Evolutionary conservation across 2,113 vertebrate genomes (phyloP).

Genomic region (Illadopsis cleaveri): DNA sequence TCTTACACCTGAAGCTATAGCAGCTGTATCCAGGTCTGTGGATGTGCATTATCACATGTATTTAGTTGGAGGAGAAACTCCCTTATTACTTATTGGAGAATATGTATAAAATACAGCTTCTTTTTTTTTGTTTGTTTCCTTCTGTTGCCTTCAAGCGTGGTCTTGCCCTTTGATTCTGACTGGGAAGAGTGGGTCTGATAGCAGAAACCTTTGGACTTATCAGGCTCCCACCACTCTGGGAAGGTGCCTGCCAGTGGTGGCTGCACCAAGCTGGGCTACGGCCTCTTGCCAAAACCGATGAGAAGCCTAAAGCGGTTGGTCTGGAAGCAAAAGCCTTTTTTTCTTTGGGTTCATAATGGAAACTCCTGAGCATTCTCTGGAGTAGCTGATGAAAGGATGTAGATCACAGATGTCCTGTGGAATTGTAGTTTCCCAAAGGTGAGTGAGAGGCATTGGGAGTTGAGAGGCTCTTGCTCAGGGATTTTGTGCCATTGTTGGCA

Average conservation of each 20-base stretch:
- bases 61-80: background rate
- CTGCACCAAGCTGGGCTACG: background rate
- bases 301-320: background rate
- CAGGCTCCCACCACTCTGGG: background rate
- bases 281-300: background rate
- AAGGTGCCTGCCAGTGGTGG: background rate
- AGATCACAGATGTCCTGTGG: rapidly evolving
- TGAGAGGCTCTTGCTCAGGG: background rate
- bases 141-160: background rate
- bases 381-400: background rate
- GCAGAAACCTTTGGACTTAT: background rate
- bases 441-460: background rate
- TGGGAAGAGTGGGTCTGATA: background rate
- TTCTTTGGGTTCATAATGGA: background rate
- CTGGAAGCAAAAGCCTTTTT: background rate
- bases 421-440: background rate
- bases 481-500: rapidly evolving
- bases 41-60: background rate
- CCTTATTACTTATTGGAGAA: background rate
- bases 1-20: background rate
- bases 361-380: background rate
- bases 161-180: background rate
- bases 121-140: background rate
- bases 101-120: constrained; percentile 34
- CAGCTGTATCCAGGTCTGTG: background rate